A percentile compares a stretch with the other conserved stretches of the same genome.
These are phyloP conservation scores for Tricholaema leucomelas DNA, from an alignment of 2,113 vertebrate species.

Conservation along the genomic window DNA sequence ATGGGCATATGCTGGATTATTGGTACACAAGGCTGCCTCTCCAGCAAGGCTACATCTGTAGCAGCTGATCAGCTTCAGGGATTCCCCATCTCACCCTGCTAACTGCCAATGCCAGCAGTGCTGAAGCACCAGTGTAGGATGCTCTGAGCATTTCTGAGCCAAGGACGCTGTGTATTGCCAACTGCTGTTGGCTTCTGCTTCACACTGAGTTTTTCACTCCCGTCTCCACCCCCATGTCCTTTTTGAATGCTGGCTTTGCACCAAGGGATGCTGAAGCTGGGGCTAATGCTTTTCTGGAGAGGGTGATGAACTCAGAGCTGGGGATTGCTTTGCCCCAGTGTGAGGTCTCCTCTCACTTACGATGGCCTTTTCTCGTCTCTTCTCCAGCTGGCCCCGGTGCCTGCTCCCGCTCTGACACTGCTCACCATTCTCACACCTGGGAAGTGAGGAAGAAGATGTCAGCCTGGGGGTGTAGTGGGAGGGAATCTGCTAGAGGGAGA, in stretches of 20 bases:
- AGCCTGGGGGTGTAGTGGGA: not conserved
- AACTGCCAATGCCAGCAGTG: not conserved
- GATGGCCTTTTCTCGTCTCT: constrained; percentile 85
- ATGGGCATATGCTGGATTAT: accelerated
- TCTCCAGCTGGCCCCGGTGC: constrained; percentile 78
- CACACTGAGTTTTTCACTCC: not conserved
- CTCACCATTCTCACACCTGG: constrained; percentile 81
- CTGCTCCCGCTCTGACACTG: constrained; percentile 67
- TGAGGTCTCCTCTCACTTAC: constrained; percentile 71
- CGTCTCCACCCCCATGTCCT: not conserved
- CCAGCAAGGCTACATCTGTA: not conserved
- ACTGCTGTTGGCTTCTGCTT: not conserved
- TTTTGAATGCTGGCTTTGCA: not conserved
- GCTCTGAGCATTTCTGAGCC: constrained; percentile 10
- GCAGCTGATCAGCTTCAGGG: not conserved
- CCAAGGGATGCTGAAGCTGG: constrained; percentile 10
- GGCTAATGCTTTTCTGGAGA: not conserved
- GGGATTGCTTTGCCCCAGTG: not conserved
- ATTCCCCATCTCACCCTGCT: not conserved
- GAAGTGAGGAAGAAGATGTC: constrained; percentile 56
- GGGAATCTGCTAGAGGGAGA: not conserved
- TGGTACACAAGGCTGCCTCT: not conserved
- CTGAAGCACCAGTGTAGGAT: not conserved
- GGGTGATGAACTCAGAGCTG: not conserved
- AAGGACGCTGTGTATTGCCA: constrained; percentile 15